Evolutionary conservation across 2,888 invertebrate genomes (phyloP).

Genomic region (Criorhina ranunculi): DNA sequence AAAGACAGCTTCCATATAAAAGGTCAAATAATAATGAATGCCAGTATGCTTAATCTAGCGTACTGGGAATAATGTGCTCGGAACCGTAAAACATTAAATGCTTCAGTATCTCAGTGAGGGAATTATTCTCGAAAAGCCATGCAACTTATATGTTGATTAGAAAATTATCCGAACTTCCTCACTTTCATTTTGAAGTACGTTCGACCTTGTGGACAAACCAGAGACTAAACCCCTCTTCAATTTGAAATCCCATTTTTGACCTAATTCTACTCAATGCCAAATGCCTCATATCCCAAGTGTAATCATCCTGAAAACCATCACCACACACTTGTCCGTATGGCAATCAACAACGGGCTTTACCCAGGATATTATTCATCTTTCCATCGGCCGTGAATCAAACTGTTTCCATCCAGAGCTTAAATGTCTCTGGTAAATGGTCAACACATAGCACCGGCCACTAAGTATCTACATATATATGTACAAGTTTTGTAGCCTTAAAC

Average conservation of each 20-base stretch:
- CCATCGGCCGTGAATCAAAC: conserved; percentile 12
- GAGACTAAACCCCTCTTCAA: too few species aligned
- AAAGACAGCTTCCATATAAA: too few species aligned
- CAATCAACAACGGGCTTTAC: background rate
- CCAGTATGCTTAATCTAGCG: too few species aligned
- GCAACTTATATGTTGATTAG: too few species aligned
- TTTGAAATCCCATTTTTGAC: background rate
- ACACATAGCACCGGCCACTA: conserved; percentile 21
- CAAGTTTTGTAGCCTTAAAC: conserved; percentile 19
- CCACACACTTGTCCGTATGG: conserved; percentile 1
- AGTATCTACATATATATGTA: conserved; percentile 24
- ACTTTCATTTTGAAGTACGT: too few species aligned
- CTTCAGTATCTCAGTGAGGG: too few species aligned
- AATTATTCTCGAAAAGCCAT: too few species aligned
- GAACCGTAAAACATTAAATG: too few species aligned
- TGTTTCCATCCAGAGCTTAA: background rate
- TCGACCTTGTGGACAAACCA: too few species aligned
- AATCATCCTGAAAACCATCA: conserved; percentile 25
- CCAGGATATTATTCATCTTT: conserved; percentile 30
- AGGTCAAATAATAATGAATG: too few species aligned
- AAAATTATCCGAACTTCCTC: too few species aligned
- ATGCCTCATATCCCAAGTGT: conserved; percentile 19
- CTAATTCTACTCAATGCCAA: background rate
- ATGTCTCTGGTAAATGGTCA: conserved; percentile 4
- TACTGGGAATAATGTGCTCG: too few species aligned